Percentiles rank a stretch among this genome's conserved stretches.
These are phyloP conservation scores for Hippocampus kuda DNA, from an alignment of 2,797 vertebrate species.

Conservation along the genomic window DNA sequence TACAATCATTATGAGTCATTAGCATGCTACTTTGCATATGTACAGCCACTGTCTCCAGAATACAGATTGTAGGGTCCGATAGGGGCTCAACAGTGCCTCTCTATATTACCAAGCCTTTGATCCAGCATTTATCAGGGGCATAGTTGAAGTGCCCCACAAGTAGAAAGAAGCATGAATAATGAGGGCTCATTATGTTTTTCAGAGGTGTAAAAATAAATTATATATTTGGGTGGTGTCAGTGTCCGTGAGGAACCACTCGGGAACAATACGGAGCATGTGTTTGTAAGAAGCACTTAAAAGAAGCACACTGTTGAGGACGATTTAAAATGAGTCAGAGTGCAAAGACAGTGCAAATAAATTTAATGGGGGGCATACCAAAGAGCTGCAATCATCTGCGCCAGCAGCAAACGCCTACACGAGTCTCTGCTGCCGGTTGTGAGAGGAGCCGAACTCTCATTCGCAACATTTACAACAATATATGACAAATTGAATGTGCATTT, in stretches of 20 bases:
- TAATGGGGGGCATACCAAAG: conserved; percentile 2
- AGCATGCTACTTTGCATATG: conserved; percentile 68
- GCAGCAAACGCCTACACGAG: neutral
- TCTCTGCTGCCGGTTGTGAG: neutral
- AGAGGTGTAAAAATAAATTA: conserved; percentile 28
- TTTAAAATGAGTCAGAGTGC: conserved; percentile 9
- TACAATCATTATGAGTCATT: conserved; percentile 65
- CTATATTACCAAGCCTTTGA: conserved; percentile 64
- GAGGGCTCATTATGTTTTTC: conserved; percentile 49
- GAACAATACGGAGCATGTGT: conserved; percentile 11
- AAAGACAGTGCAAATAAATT: conserved; percentile 1
- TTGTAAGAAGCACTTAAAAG: conserved; percentile 9
- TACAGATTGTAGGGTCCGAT: conserved; percentile 55
- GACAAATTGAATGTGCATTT: neutral
- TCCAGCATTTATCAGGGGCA: conserved; percentile 58
- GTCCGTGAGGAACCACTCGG: conserved; percentile 21
- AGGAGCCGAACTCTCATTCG: neutral
- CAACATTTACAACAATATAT: neutral
- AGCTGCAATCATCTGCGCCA: neutral
- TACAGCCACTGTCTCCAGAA: conserved; percentile 52
- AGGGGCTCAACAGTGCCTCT: conserved; percentile 53
- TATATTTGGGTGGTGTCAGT: conserved; percentile 21
- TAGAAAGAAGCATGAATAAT: conserved; percentile 55
- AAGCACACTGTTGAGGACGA: conserved; percentile 7
- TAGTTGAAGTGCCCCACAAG: conserved; percentile 39